Percentiles rank a stretch among this genome's conserved stretches.
Evolutionary conservation across 2,113 vertebrate genomes (phyloP).

Genomic region (Microcebus jonahi): DNA sequence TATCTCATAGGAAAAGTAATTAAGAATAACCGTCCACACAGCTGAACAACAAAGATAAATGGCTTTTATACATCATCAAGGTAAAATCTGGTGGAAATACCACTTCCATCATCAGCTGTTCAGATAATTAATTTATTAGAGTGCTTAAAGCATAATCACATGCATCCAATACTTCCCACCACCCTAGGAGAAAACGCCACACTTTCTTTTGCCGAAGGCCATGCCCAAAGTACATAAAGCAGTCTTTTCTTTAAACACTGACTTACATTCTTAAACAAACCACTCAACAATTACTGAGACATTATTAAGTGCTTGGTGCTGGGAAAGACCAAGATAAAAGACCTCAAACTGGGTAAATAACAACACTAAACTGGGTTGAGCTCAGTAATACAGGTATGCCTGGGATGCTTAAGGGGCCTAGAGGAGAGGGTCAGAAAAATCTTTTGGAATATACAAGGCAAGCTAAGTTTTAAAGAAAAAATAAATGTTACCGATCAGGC

Average conservation of each 20-base stretch:
- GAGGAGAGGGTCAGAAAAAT: background rate
- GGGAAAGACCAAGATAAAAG: background rate
- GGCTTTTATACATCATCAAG: constrained; percentile 42
- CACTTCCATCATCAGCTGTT: constrained; percentile 40
- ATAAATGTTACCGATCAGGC: background rate
- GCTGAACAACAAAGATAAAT: constrained; percentile 42
- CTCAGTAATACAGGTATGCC: background rate
- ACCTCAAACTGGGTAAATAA: background rate
- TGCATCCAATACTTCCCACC: constrained; percentile 33
- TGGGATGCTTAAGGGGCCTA: background rate
- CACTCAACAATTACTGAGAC: constrained; percentile 1
- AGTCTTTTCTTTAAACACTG: constrained; percentile 46
- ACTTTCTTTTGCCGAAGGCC: constrained; percentile 37
- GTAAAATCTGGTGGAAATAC: background rate
- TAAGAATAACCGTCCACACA: background rate
- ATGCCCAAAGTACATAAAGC: constrained; percentile 3
- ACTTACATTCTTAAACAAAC: constrained; percentile 43
- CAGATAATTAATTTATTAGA: constrained; percentile 54
- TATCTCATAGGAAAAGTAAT: constrained; percentile 18
- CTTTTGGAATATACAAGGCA: background rate
- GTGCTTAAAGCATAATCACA: constrained; percentile 53
- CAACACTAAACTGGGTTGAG: background rate
- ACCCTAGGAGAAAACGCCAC: constrained; percentile 43
- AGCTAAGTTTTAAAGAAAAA: background rate
- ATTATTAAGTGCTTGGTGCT: background rate